These are phyloP conservation scores for Pseudoatta argentina DNA, from an alignment of 1,140 invertebrate genomes.

Conservation along the genomic window DNA sequence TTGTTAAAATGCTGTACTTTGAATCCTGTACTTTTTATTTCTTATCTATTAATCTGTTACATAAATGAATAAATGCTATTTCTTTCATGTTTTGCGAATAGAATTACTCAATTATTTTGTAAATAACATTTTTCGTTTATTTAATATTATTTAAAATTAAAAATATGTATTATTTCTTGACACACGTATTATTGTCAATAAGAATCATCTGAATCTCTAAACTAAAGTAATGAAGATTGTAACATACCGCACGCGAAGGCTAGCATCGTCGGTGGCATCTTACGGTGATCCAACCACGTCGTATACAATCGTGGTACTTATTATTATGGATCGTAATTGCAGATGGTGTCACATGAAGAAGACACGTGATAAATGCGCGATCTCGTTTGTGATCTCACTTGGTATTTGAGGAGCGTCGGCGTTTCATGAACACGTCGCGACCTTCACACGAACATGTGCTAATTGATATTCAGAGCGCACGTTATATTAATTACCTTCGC, in stretches of 20 bases:
- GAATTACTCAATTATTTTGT: neutral
- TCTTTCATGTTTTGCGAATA: neutral
- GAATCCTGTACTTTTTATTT: neutral
- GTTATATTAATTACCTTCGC: conserved; percentile 48
- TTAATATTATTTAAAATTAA: conserved; percentile 4
- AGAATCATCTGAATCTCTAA: neutral
- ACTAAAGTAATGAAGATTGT: neutral
- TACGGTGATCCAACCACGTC: neutral
- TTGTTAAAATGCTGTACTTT: neutral
- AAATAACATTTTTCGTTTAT: neutral
- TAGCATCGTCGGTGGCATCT: conserved; percentile 35
- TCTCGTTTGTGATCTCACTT: conserved; percentile 46
- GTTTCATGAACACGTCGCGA: conserved; percentile 49
- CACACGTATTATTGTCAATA: no score
- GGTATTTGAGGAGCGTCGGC: conserved; percentile 46
- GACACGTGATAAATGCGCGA: conserved; percentile 41
- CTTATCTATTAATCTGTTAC: neutral
- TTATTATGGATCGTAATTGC: conserved; percentile 37
- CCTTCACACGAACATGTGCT: conserved; percentile 39
- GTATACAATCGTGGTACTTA: conserved; percentile 24
- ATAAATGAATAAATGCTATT: neutral
- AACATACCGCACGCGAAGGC: neutral
- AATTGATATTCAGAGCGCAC: conserved; percentile 48
- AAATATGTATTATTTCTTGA: neutral
- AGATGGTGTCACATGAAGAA: conserved; percentile 21